A percentile compares a stretch with the other conserved stretches of the same genome.
Conservation (phyloP, 2,888 invertebrate species). For the Acanthacorydalis orientalis region DNA sequence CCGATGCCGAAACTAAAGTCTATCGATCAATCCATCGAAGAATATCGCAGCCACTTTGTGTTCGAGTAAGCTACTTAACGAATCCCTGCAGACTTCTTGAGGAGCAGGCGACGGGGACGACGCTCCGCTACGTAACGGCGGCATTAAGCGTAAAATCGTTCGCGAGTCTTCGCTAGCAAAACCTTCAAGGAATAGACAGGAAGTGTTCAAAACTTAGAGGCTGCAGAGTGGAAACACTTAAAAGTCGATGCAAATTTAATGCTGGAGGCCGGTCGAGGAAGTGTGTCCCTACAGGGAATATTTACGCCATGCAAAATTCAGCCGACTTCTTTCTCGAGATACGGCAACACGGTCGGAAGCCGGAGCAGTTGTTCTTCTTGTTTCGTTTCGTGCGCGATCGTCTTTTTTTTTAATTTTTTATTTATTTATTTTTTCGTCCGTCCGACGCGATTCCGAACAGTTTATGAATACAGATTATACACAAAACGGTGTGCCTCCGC, state of each 20-base stretch:
- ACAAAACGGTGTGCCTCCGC: too few relatives aligned
- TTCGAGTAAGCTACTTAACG: conserved; percentile 8
- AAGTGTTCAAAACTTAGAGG: conserved; percentile 6
- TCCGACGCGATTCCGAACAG: too few relatives aligned
- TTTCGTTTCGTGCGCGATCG: too few relatives aligned
- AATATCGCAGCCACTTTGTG: conserved; percentile 7
- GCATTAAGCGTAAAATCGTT: conserved; percentile 5
- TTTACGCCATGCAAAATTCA: conserved; percentile 3
- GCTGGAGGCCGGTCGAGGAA: conserved; percentile 15
- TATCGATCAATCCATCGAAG: conserved; percentile 5
- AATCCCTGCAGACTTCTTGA: conserved; percentile 1
- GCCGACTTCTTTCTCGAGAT: too few relatives aligned
- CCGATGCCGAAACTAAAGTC: neutral
- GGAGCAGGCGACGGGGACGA: neutral
- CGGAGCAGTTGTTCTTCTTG: too few relatives aligned
- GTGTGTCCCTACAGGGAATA: conserved; percentile 5
- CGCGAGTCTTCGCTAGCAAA: conserved; percentile 1
- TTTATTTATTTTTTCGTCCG: too few relatives aligned
- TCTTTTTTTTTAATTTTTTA: too few relatives aligned
- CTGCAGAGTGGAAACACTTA: conserved; percentile 21
- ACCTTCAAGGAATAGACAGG: conserved; percentile 8
- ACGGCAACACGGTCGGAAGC: too few relatives aligned
- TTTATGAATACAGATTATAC: too few relatives aligned
- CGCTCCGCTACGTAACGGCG: neutral
- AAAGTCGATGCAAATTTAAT: conserved; percentile 31